Percentiles rank a stretch among this genome's conserved stretches.
Conservation (phyloP, 2,113 vertebrate genomes). For the Mormyrus lacerda region DNA sequence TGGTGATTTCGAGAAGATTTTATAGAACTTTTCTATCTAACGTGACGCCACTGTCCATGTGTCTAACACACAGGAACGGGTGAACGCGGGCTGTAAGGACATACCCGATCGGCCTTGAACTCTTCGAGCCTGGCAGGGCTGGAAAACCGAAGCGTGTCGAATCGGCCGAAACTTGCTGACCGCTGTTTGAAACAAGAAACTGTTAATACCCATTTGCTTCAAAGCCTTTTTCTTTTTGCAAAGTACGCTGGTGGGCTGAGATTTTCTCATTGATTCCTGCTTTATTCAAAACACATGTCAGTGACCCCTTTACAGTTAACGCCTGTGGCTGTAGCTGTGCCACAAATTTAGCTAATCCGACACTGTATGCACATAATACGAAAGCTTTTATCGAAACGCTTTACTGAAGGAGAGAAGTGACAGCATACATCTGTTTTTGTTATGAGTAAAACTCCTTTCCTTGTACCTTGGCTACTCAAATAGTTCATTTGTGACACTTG, state of each 20-base stretch:
- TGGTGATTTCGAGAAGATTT: not conserved
- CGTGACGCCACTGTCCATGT: not conserved
- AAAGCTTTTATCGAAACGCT: not conserved
- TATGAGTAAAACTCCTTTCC: not conserved
- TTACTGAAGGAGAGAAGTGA: not conserved
- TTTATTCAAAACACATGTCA: not conserved
- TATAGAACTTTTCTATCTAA: not conserved
- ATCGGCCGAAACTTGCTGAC: constrained; percentile 66
- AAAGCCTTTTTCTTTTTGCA: not conserved
- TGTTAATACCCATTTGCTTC: not conserved
- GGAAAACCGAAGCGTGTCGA: constrained; percentile 53
- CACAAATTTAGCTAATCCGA: not conserved
- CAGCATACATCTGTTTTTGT: not conserved
- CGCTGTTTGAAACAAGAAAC: constrained; percentile 53
- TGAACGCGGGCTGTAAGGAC: not conserved
- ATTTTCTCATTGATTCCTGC: not conserved
- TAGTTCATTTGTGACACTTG: not conserved
- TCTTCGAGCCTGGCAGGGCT: constrained; percentile 51
- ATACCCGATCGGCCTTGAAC: constrained; percentile 48
- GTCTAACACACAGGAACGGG: too few species aligned
- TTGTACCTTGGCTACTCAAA: not conserved
- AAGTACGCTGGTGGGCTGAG: not conserved
- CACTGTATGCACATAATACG: not conserved
- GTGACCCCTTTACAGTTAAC: not conserved
- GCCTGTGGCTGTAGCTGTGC: not conserved